phyloP scores from a whole-genome alignment of 1,140 invertebrate species.

The Lethocerus indicus region DNA sequence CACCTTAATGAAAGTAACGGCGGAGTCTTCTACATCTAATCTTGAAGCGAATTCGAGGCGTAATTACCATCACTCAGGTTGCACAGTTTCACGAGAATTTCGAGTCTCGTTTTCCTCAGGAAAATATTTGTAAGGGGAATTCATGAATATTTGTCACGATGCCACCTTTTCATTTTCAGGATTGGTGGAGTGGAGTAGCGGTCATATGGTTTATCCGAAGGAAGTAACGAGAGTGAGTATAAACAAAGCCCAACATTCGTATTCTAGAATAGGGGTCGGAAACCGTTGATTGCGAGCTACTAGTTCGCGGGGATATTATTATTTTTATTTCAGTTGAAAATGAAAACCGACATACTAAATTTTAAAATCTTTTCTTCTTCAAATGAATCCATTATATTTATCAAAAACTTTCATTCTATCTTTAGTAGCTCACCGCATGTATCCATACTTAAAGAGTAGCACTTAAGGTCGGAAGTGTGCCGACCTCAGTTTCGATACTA shows the following conservation, averaged over 20 bases:
- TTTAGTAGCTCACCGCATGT: too few species aligned
- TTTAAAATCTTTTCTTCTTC: neutral
- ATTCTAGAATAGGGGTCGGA: neutral
- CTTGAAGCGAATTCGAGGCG: too few species aligned
- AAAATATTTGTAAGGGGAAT: too few species aligned
- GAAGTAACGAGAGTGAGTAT: neutral
- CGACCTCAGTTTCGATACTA: too few species aligned
- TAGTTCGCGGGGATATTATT: neutral
- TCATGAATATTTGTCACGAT: too few species aligned
- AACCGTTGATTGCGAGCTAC: neutral
- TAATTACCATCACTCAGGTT: too few species aligned
- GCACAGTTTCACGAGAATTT: too few species aligned
- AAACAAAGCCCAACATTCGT: neutral
- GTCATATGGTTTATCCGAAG: neutral
- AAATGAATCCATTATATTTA: neutral
- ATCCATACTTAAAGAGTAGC: too few species aligned
- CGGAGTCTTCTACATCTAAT: too few species aligned
- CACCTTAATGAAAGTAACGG: too few species aligned
- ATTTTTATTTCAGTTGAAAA: neutral
- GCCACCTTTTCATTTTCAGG: conserved; percentile 1
- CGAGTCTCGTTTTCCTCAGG: too few species aligned
- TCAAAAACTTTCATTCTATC: neutral
- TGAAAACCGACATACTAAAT: neutral
- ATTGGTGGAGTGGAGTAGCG: neutral
- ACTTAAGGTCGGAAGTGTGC: too few species aligned